Conservation (phyloP, 2,113 vertebrate genomes). For the Larimichthys crocea region DNA sequence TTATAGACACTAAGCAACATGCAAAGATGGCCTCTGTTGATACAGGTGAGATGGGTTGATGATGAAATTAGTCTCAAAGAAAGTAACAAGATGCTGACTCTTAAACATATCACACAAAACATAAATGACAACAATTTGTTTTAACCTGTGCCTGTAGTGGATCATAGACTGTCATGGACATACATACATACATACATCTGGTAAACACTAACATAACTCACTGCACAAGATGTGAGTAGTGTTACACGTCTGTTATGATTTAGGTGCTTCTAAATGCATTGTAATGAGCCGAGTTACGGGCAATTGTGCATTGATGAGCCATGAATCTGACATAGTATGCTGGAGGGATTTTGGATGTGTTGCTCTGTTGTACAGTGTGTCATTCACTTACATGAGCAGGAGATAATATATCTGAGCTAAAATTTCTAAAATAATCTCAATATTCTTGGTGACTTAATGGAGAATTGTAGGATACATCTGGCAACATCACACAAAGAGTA, state of each 20-base stretch:
- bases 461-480: neutral
- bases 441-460: neutral
- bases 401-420: neutral
- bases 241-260: slow-evolving; percentile 31
- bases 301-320: slow-evolving; percentile 45
- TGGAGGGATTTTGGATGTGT: slow-evolving; percentile 20
- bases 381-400: slow-evolving; percentile 30
- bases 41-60: slow-evolving; percentile 31
- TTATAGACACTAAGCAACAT: slow-evolving; percentile 1
- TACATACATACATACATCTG: neutral
- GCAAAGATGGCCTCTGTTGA: slow-evolving; percentile 14
- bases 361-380: slow-evolving; percentile 30
- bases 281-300: slow-evolving; percentile 44
- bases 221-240: neutral
- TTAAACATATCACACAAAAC: neutral
- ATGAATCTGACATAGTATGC: slow-evolving; percentile 30
- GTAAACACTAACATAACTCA: neutral
- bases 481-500: neutral
- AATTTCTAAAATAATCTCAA: slow-evolving; percentile 4
- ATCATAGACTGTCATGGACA: neutral
- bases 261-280: slow-evolving; percentile 30
- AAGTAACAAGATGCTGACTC: neutral
- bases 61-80: slow-evolving; percentile 8
- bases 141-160: neutral
- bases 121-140: neutral